Evolutionary conservation across 2,797 vertebrate genomes (phyloP).

Genomic region (Vireo griseus): DNA sequence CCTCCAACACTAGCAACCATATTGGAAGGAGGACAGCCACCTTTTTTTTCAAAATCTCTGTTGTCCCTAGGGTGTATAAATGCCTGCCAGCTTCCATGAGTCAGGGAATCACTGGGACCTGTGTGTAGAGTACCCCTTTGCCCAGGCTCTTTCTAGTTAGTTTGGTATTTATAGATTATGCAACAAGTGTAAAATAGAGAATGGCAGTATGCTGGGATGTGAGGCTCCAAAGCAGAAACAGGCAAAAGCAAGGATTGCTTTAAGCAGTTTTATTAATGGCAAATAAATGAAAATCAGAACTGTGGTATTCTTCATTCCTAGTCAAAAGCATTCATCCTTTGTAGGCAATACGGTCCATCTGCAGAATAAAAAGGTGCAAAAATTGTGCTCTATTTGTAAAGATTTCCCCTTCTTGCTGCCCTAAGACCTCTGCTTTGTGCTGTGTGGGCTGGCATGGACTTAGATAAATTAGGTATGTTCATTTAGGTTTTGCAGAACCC

Average conservation of each 20-base stretch:
- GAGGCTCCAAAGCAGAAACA: background rate
- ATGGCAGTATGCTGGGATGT: background rate
- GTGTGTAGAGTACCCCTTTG: background rate
- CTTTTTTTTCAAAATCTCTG: background rate
- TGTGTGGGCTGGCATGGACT: background rate
- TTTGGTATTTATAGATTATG: background rate
- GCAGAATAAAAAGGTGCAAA: background rate
- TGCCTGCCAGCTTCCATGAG: background rate
- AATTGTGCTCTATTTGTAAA: background rate
- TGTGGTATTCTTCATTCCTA: background rate
- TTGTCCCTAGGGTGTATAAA: background rate
- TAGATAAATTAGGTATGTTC: slow-evolving; percentile 28
- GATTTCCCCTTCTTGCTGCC: background rate
- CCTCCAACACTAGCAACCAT: background rate
- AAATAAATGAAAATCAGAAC: background rate
- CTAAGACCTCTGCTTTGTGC: slow-evolving; percentile 9
- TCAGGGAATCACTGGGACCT: background rate
- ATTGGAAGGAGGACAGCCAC: background rate
- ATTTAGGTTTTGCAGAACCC: slow-evolving; percentile 21
- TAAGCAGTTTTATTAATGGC: background rate
- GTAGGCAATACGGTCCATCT: background rate
- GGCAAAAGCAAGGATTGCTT: background rate
- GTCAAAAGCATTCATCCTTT: background rate
- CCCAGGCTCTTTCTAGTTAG: background rate
- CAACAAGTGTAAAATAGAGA: background rate